These are phyloP conservation scores for Lethocerus indicus DNA, from an alignment of 1,140 invertebrate species.

Conservation along the genomic window DNA sequence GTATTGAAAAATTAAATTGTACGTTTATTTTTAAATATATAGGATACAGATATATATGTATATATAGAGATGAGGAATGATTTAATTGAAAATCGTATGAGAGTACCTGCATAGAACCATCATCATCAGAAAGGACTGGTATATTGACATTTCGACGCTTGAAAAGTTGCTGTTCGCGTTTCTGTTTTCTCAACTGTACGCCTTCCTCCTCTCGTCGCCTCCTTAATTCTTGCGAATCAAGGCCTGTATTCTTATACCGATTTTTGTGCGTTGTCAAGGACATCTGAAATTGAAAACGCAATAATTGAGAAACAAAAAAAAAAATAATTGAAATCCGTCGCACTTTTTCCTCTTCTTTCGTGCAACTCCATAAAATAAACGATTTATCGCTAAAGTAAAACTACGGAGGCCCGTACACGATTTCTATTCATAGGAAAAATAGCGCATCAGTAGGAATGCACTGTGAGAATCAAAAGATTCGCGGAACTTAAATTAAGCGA, in stretches of 20 bases:
- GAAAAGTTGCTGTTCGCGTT: slow-evolving; percentile 80
- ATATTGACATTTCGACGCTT: slow-evolving; percentile 77
- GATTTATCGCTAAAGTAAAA: too few species aligned
- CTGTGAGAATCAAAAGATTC: too few species aligned
- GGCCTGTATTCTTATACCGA: slow-evolving; percentile 85
- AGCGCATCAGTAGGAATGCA: too few species aligned
- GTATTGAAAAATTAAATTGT: neutral
- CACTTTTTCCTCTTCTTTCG: too few species aligned
- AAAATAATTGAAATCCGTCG: too few species aligned
- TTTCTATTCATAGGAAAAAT: too few species aligned
- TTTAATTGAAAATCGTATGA: neutral
- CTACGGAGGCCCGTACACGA: too few species aligned
- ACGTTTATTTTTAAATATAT: neutral
- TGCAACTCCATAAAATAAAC: too few species aligned
- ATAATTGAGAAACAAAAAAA: too few species aligned
- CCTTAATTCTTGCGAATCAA: slow-evolving; percentile 83
- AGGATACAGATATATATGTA: neutral
- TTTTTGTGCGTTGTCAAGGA: slow-evolving; percentile 67
- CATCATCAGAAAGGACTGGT: slow-evolving; percentile 30
- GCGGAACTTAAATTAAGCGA: too few species aligned
- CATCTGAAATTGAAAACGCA: slow-evolving; percentile 36
- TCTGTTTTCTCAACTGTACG: slow-evolving; percentile 87
- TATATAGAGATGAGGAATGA: neutral
- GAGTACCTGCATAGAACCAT: slow-evolving; percentile 21
- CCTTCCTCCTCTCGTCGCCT: slow-evolving; percentile 90